Evolutionary conservation across 2,888 invertebrate genomes (phyloP).

Genomic region (Vandiemenella viatica): DNA sequence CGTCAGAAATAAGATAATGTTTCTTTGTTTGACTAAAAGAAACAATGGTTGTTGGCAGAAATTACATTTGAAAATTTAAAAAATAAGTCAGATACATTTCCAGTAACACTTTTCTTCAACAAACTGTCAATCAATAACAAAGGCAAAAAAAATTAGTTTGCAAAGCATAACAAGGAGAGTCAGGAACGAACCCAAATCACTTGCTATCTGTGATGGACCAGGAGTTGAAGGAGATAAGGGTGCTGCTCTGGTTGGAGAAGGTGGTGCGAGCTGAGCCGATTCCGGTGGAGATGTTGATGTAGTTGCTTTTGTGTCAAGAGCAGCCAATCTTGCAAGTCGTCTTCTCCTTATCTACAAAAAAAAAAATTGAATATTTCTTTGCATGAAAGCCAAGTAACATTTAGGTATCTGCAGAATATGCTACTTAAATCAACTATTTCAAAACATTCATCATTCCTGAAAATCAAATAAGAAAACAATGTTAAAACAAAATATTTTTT

Average conservation of each 20-base stretch:
- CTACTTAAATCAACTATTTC: too few species aligned
- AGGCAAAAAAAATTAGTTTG: too few species aligned
- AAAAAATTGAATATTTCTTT: background rate
- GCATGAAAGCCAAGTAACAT: background rate
- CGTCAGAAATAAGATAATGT: too few species aligned
- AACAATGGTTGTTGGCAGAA: too few species aligned
- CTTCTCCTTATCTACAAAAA: conserved; percentile 52
- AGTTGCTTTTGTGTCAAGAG: conserved; percentile 34
- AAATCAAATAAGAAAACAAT: background rate
- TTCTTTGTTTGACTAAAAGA: too few species aligned
- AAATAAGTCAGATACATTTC: too few species aligned
- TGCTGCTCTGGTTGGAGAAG: conserved; percentile 32
- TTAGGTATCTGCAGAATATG: too few species aligned
- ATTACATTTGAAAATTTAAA: too few species aligned
- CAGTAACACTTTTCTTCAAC: too few species aligned
- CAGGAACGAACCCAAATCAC: conserved; percentile 5
- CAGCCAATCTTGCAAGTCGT: conserved; percentile 56
- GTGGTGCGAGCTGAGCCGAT: conserved; percentile 16
- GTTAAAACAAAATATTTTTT: conserved; percentile 1
- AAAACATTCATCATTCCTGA: background rate
- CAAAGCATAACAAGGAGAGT: too few species aligned
- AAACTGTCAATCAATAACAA: too few species aligned
- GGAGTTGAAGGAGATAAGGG: conserved; percentile 26
- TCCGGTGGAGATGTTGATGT: conserved; percentile 5
- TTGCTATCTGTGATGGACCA: conserved; percentile 13